These are phyloP conservation scores for Dendrocincla tyrannina DNA, from an alignment of 2,797 vertebrate species.

Conservation along the genomic window DNA sequence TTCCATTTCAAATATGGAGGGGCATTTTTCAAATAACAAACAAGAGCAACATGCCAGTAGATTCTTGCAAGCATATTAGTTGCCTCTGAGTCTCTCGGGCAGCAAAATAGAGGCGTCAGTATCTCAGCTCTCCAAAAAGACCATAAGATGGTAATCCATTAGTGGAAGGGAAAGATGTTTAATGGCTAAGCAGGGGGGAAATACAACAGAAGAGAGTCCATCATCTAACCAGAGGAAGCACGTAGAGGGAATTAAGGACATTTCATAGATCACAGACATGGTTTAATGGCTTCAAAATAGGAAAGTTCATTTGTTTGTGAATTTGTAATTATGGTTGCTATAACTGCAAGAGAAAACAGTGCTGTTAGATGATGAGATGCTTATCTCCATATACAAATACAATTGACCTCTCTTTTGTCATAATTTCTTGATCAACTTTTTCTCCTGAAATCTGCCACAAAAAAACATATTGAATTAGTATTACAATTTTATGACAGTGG, in stretches of 20 bases:
- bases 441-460: neutral
- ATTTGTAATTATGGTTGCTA: neutral
- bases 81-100: neutral
- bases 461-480: neutral
- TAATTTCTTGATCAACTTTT: neutral
- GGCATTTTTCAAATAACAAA: neutral
- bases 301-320: neutral
- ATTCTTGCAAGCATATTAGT: neutral
- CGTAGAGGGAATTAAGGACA: neutral
- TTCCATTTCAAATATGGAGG: neutral
- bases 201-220: neutral
- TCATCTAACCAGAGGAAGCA: neutral
- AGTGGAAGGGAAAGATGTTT: neutral
- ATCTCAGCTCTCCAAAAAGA: neutral
- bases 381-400: neutral
- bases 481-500: neutral
- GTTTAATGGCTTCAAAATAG: neutral
- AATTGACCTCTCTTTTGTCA: neutral
- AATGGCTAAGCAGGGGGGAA: neutral
- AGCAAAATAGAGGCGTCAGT: neutral
- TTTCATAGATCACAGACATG: neutral
- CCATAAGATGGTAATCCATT: neutral
- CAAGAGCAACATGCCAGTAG: neutral
- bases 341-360: neutral
- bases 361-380: neutral